Evolutionary conservation across 2,797 vertebrate species (phyloP).

Genomic region (Sciurus carolinensis): DNA sequence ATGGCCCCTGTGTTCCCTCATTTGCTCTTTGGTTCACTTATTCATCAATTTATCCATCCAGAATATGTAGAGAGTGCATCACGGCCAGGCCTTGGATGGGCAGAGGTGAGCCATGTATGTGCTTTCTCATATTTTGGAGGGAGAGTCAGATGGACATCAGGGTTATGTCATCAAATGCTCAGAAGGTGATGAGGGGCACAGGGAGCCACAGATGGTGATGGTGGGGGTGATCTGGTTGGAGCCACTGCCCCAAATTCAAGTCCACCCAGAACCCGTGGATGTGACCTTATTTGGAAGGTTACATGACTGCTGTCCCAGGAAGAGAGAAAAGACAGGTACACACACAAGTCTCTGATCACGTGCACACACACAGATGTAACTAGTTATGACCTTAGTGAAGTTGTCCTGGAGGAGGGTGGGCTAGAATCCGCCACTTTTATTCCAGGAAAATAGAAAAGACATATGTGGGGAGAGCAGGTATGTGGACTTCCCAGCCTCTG

Average conservation of each 20-base stretch:
- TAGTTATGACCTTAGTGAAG: neutral
- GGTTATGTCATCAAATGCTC: neutral
- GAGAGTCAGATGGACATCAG: neutral
- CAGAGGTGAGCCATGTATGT: too few relatives aligned
- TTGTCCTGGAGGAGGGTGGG: neutral
- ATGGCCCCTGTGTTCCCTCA: neutral
- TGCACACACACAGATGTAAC: neutral
- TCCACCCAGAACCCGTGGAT: neutral
- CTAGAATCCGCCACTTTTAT: neutral
- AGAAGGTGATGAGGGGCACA: accelerated
- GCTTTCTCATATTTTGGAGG: accelerated
- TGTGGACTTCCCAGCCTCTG: neutral
- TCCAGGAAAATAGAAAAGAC: neutral
- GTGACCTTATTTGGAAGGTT: neutral
- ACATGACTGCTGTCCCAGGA: too few relatives aligned
- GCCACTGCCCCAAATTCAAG: neutral
- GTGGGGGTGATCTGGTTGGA: neutral
- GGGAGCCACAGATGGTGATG: neutral
- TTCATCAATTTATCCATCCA: neutral
- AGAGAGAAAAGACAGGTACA: too few relatives aligned
- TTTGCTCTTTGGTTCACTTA: too few relatives aligned
- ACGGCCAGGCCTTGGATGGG: accelerated
- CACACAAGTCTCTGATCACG: too few relatives aligned
- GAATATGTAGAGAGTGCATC: accelerated
- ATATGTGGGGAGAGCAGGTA: accelerated